phyloP scores from a whole-genome alignment of 2,113 vertebrate genomes.

The Pelecanoides urinatrix region DNA sequence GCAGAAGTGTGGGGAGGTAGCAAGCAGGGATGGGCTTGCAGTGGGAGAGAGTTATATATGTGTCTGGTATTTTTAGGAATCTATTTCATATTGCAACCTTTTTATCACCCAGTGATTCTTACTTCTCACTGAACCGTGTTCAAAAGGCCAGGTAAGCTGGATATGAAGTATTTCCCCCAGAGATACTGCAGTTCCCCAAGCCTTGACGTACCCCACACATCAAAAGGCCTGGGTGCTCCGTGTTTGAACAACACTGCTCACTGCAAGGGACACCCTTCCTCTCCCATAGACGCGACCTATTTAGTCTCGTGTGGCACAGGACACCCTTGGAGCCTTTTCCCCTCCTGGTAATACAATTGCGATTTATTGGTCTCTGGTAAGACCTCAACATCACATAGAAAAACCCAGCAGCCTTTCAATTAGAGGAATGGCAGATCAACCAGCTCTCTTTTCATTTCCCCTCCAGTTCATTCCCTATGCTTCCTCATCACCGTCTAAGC shows the following conservation, averaged over 20 bases:
- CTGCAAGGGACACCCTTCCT: background rate
- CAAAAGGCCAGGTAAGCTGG: background rate
- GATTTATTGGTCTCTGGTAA: background rate
- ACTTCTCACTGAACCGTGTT: background rate
- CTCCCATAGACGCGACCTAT: background rate
- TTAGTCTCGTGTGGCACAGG: background rate
- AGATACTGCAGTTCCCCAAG: background rate
- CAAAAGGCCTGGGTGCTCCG: background rate
- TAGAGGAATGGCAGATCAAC: background rate
- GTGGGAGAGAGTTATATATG: background rate
- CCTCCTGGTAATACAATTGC: background rate
- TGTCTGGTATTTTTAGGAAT: background rate
- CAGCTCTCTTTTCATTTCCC: background rate
- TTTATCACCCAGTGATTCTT: background rate
- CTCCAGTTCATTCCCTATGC: background rate
- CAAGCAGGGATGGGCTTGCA: background rate
- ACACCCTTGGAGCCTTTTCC: background rate
- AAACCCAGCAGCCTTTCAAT: background rate
- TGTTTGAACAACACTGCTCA: background rate
- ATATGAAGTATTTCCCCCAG: background rate
- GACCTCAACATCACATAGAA: background rate
- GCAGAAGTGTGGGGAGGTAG: background rate
- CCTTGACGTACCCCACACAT: rapidly evolving
- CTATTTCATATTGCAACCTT: background rate
- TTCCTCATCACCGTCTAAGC: background rate